phyloP scores from a whole-genome alignment of 2,888 invertebrate species.

The Ariolimax columbianus region DNA sequence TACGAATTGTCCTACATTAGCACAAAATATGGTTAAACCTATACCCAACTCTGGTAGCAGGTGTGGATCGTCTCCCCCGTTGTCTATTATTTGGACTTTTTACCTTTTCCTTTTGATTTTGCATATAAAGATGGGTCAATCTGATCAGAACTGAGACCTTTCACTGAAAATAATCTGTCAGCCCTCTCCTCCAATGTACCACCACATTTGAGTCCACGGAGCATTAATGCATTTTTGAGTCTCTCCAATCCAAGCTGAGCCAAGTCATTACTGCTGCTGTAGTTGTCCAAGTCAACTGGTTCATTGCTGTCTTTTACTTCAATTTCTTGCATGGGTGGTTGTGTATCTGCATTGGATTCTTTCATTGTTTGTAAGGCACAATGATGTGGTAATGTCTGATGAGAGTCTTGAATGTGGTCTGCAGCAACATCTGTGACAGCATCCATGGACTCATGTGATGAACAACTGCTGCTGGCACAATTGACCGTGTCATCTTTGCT shows the following conservation, averaged over 20 bases:
- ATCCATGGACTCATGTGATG: background rate
- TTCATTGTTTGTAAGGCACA: no score
- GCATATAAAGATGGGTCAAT: conserved; percentile 74
- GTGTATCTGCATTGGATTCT: background rate
- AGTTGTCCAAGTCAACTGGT: conserved; percentile 64
- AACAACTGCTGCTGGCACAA: background rate
- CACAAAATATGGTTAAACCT: no score
- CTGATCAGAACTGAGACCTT: conserved; percentile 74
- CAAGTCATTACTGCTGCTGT: conserved; percentile 68
- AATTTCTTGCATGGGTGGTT: background rate
- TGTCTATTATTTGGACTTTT: conserved; percentile 30
- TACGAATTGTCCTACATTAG: no score
- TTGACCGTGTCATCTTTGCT: background rate
- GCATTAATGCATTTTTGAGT: conserved; percentile 76
- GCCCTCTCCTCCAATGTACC: conserved; percentile 80
- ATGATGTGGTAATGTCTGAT: background rate
- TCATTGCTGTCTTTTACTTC: conserved; percentile 6
- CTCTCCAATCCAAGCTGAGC: conserved; percentile 78
- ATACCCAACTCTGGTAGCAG: no score
- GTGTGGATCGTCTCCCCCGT: background rate
- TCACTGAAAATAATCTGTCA: conserved; percentile 78
- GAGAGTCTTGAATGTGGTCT: background rate
- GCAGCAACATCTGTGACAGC: background rate
- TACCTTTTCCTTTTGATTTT: conserved; percentile 63
- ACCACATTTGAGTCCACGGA: conserved; percentile 80